These are phyloP conservation scores for Beris chalybata DNA, from an alignment of 2,888 invertebrate genomes.

Conservation along the genomic window DNA sequence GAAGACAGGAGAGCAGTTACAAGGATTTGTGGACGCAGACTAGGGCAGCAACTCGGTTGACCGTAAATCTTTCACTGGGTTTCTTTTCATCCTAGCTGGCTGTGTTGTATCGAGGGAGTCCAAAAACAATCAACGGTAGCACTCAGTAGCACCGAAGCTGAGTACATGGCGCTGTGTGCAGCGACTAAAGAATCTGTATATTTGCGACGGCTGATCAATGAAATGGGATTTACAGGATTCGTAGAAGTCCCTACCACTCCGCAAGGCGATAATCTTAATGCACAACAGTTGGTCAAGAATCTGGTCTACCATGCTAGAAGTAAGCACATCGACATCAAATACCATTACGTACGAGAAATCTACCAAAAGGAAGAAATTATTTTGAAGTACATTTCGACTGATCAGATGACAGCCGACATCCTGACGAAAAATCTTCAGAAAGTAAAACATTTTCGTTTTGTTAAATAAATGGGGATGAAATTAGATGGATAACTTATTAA, in stretches of 20 bases:
- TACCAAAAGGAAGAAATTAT: constrained; percentile 19
- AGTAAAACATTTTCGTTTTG: no score
- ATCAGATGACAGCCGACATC: not conserved
- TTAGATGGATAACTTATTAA: no score
- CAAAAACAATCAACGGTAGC: constrained; percentile 37
- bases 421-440: no score
- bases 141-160: constrained; percentile 39
- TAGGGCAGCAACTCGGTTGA: constrained; percentile 39
- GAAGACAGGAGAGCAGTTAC: constrained; percentile 34
- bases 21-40: constrained; percentile 40
- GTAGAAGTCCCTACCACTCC: constrained; percentile 12
- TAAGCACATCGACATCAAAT: constrained; percentile 37
- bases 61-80: constrained; percentile 39
- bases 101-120: constrained; percentile 34
- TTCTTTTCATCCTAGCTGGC: constrained; percentile 32
- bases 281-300: constrained; percentile 34
- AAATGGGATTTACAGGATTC: constrained; percentile 18
- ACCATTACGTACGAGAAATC: constrained; percentile 35
- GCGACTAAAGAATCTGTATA: constrained; percentile 34
- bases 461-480: no score
- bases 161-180: constrained; percentile 38
- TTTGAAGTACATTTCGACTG: constrained; percentile 31
- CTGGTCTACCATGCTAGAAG: constrained; percentile 36
- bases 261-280: constrained; percentile 35
- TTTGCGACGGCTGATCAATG: constrained; percentile 20